Percentiles rank a stretch among this genome's conserved stretches.
Conservation (phyloP, 1,140 invertebrate species). For the Heliothis subflexa region DNA sequence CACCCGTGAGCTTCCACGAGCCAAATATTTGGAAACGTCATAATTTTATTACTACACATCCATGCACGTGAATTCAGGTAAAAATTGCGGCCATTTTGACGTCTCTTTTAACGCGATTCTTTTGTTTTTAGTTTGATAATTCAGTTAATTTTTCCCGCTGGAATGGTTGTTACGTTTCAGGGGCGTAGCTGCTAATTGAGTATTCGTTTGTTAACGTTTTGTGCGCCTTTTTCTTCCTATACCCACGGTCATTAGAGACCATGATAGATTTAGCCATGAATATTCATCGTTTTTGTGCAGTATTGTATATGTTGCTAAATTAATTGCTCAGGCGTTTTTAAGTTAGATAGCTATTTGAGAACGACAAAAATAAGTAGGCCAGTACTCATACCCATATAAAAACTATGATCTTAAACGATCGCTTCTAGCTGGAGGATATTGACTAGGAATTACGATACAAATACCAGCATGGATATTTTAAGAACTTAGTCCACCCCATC, state of each 20-base stretch:
- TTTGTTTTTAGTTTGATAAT: conserved; percentile 15
- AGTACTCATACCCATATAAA: no score
- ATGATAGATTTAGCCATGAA: neutral
- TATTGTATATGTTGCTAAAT: neutral
- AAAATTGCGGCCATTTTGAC: neutral
- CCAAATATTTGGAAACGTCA: conserved; percentile 34
- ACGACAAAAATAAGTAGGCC: no score
- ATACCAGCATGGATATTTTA: no score
- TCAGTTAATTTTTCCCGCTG: neutral
- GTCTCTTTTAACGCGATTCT: neutral
- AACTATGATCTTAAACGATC: no score
- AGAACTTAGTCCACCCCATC: no score
- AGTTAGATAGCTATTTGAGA: no score
- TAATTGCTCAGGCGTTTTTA: neutral
- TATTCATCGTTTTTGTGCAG: neutral
- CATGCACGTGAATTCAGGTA: conserved; percentile 16
- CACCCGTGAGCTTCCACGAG: conserved; percentile 12
- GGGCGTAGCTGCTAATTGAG: conserved; percentile 1
- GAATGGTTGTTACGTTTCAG: conserved; percentile 8
- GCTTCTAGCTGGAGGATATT: no score
- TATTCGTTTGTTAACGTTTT: neutral
- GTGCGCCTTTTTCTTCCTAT: no score
- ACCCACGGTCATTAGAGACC: no score
- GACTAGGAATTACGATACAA: no score
- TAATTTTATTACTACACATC: conserved; percentile 33